A percentile compares a stretch with the other conserved stretches of the same genome.
Evolutionary conservation across 2,113 vertebrate species (phyloP).

Genomic region (Anthoscopus minutus): DNA sequence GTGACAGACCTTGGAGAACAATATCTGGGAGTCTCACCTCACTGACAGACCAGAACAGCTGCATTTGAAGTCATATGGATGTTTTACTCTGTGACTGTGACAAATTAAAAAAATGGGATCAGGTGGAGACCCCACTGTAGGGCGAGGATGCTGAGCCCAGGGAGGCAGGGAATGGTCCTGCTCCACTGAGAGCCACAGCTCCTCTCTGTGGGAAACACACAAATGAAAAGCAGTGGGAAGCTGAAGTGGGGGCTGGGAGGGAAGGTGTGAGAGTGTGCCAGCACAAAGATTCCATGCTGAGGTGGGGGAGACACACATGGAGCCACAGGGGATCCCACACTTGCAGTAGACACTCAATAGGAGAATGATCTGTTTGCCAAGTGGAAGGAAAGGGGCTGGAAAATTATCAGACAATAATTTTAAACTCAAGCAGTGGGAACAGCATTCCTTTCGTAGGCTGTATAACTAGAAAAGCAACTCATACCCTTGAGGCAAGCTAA

Average conservation of each 20-base stretch:
- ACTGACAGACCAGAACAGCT: not conserved
- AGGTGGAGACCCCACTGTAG: not conserved
- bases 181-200: not conserved
- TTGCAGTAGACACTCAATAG: not conserved
- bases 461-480: constrained; percentile 11
- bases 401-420: not conserved
- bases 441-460: not conserved
- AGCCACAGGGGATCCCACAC: not conserved
- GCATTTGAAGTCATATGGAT: not conserved
- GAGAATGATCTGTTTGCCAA: not conserved
- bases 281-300: not conserved
- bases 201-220: not conserved
- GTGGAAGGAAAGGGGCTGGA: not conserved
- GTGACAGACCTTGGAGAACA: not conserved
- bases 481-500: not conserved
- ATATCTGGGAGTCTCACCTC: not conserved
- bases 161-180: not conserved
- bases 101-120: not conserved
- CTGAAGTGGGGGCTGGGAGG: not conserved
- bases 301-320: not conserved
- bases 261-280: not conserved
- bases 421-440: not conserved
- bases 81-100: not conserved
- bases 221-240: not conserved
- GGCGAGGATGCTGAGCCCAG: not conserved